Percentiles rank a stretch among this genome's conserved stretches.
Conservation (phyloP, 2,113 vertebrate genomes). For the Sialia sialis region DNA sequence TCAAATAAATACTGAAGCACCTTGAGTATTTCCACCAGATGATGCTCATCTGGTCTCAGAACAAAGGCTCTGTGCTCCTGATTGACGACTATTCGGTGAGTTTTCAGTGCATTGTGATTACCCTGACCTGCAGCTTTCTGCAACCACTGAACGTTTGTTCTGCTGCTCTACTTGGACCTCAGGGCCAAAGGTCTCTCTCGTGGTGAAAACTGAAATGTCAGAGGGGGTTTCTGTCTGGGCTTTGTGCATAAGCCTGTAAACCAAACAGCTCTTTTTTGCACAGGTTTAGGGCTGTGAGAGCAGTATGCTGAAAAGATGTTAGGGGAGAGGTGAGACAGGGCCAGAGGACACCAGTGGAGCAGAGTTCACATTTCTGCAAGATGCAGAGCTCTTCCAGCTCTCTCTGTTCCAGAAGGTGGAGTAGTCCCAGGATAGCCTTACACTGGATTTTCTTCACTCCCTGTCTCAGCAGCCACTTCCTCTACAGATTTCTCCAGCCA, state of each 20-base stretch:
- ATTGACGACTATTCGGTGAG: neutral
- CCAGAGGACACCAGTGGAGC: neutral
- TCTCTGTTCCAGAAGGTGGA: neutral
- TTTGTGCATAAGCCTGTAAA: neutral
- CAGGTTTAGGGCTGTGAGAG: neutral
- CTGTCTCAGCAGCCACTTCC: slow-evolving; percentile 32
- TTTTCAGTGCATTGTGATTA: neutral
- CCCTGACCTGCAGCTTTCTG: neutral
- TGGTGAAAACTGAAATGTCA: slow-evolving; percentile 25
- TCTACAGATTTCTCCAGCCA: slow-evolving; percentile 1
- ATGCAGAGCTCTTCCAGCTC: neutral
- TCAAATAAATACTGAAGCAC: slow-evolving; percentile 1
- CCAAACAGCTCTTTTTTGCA: neutral
- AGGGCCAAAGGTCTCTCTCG: neutral
- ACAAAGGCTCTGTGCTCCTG: neutral
- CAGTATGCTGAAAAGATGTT: neutral
- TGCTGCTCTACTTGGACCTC: neutral
- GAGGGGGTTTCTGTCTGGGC: neutral
- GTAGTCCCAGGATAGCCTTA: neutral
- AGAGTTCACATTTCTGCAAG: neutral
- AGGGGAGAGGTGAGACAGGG: neutral
- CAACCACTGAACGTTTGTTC: neutral
- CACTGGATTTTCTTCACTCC: neutral
- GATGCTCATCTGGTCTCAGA: neutral
- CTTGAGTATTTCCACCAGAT: neutral